Base-by-base conservation (phyloP, 2,888 invertebrate species). In the Trisateles emortualis region DNA sequence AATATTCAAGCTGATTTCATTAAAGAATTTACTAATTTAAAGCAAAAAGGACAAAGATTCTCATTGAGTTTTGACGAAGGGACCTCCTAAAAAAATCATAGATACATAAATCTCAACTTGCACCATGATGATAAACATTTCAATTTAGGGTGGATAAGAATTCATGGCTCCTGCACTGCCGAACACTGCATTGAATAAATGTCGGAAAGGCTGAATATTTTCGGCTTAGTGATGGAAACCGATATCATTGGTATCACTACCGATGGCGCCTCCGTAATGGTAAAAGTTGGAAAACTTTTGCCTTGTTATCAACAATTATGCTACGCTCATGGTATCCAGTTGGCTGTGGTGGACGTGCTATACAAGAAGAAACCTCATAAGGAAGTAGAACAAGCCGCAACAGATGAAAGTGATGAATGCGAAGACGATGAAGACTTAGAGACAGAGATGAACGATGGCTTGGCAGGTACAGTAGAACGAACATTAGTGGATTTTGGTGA, bases 141-240 rank as follows among this genome's bases (percentile, higher is more conserved):
- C 24, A 63, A 59, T 57, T n/a, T 63, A n/a, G 57, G 60, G 8
- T 52, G 57, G 52, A 55, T 58, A 5, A 47, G 55, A 55, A 62
- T 62, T 42, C 55, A 55, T 14, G 58, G 55, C 16, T 59, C 52
- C 9, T 57, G 49, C 16, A 42, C 19, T 38, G 38, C 38, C 4
- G 38, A 38, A 38, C 38, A 38, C n/a, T n/a, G n/a, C n/a, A n/a
- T n/a, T n/a, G n/a, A n/a, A n/a, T n/a, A n/a, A n/a, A n/a, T n/a
- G n/a, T n/a, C n/a, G n/a, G n/a, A n/a, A n/a, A n/a, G n/a, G n/a
- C n/a, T n/a, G n/a, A n/a, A n/a, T n/a, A n/a, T n/a, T n/a, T n/a
- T n/a, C n/a, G n/a, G n/a, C n/a, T n/a, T n/a, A n/a, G n/a, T n/a
- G n/a, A n/a, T 29, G 10, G 29, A 29, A 9, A 29, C 29, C 3